These are phyloP conservation scores for Meda fulgida DNA, from an alignment of 2,797 vertebrate species.

Conservation along the genomic window DNA sequence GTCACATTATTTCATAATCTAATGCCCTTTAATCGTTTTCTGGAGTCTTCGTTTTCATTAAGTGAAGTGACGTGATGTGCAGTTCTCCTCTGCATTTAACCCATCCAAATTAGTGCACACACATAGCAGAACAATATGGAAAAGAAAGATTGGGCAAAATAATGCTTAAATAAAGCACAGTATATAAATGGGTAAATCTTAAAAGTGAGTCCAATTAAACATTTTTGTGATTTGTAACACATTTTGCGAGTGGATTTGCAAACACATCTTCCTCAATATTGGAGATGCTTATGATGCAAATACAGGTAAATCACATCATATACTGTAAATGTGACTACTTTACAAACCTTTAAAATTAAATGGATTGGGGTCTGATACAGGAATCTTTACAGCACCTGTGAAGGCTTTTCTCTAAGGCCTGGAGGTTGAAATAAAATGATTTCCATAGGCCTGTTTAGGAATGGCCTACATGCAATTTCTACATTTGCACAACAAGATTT, in stretches of 20 bases:
- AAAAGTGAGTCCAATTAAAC: neutral
- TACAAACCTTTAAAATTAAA: too few relatives aligned
- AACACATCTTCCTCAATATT: slow-evolving; percentile 51
- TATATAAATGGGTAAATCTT: too few relatives aligned
- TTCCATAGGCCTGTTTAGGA: slow-evolving; percentile 37
- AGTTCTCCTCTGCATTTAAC: too few relatives aligned
- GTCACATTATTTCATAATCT: neutral
- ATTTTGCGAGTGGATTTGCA: too few relatives aligned
- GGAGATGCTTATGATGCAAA: slow-evolving; percentile 42
- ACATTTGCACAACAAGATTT: slow-evolving; percentile 6
- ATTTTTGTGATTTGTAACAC: too few relatives aligned
- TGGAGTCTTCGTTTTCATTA: neutral
- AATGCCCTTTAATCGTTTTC: neutral
- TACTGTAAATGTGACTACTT: neutral
- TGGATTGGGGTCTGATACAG: neutral
- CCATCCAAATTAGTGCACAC: too few relatives aligned
- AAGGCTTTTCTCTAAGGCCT: slow-evolving; percentile 39
- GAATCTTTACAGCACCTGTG: slow-evolving; percentile 45
- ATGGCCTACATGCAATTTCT: slow-evolving; percentile 25
- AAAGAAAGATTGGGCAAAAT: too few relatives aligned
- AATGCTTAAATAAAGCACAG: too few relatives aligned
- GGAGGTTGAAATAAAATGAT: neutral
- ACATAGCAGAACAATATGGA: too few relatives aligned
- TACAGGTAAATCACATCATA: slow-evolving; percentile 19
- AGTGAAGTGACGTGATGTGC: too few relatives aligned